These are phyloP conservation scores for Tachina grossa DNA, from an alignment of 2,888 invertebrate genomes.

Conservation along the genomic window DNA sequence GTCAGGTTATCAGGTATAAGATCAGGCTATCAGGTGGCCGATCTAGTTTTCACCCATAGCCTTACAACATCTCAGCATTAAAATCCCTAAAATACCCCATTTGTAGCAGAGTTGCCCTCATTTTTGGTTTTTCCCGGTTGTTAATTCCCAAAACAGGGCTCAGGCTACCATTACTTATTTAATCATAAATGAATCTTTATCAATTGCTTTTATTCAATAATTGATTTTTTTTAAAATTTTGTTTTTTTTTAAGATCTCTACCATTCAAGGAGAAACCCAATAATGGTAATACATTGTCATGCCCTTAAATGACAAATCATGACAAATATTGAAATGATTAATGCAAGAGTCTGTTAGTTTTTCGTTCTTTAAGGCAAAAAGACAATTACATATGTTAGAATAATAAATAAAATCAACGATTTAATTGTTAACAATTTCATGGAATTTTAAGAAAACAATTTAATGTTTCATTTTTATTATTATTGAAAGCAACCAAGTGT, in stretches of 20 bases:
- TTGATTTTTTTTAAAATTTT: background rate
- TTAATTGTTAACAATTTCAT: conserved; percentile 67
- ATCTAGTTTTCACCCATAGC: too few relatives aligned
- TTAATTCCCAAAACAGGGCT: too few relatives aligned
- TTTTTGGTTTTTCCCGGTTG: too few relatives aligned
- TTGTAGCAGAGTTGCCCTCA: too few relatives aligned
- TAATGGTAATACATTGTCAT: conserved; percentile 42
- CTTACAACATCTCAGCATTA: too few relatives aligned
- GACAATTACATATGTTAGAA: conserved; percentile 16
- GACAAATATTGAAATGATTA: conserved; percentile 68
- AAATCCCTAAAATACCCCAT: too few relatives aligned
- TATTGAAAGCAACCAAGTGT: conserved; percentile 64
- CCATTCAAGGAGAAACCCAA: background rate
- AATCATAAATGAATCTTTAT: too few relatives aligned
- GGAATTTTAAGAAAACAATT: conserved; percentile 63
- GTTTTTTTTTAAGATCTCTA: background rate
- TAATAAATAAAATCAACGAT: background rate
- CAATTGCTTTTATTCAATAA: too few relatives aligned
- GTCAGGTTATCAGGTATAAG: too few relatives aligned
- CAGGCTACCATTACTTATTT: too few relatives aligned
- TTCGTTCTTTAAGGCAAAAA: background rate
- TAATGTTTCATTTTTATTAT: background rate
- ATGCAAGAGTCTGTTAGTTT: conserved; percentile 33
- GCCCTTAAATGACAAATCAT: conserved; percentile 69
- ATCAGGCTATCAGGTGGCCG: too few relatives aligned